Evolutionary conservation across 2,113 vertebrate species (phyloP), one percentile per base, ranked within the genome.

Genomic region (Erythrolamprus reginae): DNA sequence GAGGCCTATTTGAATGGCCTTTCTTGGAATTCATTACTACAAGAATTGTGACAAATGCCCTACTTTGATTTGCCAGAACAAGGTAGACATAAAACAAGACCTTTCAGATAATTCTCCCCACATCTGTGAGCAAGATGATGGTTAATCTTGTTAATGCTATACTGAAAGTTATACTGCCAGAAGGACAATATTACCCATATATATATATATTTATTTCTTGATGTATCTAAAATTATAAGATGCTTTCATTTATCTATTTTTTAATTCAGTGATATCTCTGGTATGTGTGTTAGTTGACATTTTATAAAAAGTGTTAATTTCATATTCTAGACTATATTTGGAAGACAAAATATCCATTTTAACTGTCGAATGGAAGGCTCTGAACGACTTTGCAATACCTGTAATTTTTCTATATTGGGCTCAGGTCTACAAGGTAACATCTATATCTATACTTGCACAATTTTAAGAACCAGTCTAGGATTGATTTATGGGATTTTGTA

Each of bases 351-450:
- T 94, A 93, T 99, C 93, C 95, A 51, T 88, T 95, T 99, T 94
- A 99, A 99, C 96, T 98, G 97, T 94, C 97, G 88, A 70, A 98
- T 98, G 61, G 95, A 93, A 0, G 98, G 98, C 33, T 95, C 97
- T 0, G 97, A 97, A 51, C 93, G 96, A 33, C 98, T 99, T 58
- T 98, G 98, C 47, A 99, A 99, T 95, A 99, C 99, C 12, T 98
- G 97, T 84, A 99, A 99, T 51, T 96, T 99, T 89, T 99, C 99
- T 91, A 97, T 99, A 94, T 90, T 94, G 82, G 99, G 98, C 33
- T 96, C 97, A n/a, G 94, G 95, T 48, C 96, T 99, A 90, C 97
- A 97, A 98, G 99, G 99, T 99, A 96, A 89, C 13, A 0, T 58
- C 55, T 86, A 15, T 24, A 4, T 47, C 8, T 47, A 0, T 0